Conservation (phyloP, 1,140 invertebrate genomes). For the Trypoxylus dichotomus region DNA sequence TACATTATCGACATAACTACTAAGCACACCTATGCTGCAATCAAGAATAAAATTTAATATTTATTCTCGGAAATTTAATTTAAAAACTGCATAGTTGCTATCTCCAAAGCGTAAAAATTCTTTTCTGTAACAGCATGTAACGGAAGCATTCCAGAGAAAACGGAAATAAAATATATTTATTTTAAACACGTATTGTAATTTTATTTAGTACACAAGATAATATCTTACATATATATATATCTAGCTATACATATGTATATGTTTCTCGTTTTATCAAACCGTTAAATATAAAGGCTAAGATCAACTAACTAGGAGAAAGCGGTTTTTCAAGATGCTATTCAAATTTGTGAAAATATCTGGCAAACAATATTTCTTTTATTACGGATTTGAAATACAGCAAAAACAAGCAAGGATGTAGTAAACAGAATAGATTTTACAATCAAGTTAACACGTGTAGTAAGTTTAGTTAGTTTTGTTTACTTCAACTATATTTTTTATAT, state of each 20-base stretch:
- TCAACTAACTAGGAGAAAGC: neutral
- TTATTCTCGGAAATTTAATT: too few species aligned
- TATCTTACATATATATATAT: neutral
- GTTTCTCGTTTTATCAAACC: neutral
- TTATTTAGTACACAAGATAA: neutral
- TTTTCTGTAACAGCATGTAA: neutral
- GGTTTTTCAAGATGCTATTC: neutral
- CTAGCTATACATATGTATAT: neutral
- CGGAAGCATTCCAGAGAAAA: neutral
- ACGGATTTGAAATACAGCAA: too few species aligned
- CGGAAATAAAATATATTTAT: neutral
- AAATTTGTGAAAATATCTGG: neutral
- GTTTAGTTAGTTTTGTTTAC: too few species aligned
- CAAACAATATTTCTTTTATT: neutral
- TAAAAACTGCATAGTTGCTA: too few species aligned
- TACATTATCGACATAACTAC: too few species aligned
- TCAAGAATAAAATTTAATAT: too few species aligned
- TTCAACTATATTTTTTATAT: too few species aligned
- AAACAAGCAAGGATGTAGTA: too few species aligned
- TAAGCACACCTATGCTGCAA: too few species aligned
- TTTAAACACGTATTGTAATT: neutral
- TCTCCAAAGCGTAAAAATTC: neutral
- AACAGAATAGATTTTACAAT: too few species aligned
- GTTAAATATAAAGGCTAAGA: neutral
- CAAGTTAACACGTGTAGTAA: too few species aligned